Percentiles rank a stretch among this genome's conserved stretches.
phyloP scores from a whole-genome alignment of 23 tunicate species.

The Ascidia mentula region DNA sequence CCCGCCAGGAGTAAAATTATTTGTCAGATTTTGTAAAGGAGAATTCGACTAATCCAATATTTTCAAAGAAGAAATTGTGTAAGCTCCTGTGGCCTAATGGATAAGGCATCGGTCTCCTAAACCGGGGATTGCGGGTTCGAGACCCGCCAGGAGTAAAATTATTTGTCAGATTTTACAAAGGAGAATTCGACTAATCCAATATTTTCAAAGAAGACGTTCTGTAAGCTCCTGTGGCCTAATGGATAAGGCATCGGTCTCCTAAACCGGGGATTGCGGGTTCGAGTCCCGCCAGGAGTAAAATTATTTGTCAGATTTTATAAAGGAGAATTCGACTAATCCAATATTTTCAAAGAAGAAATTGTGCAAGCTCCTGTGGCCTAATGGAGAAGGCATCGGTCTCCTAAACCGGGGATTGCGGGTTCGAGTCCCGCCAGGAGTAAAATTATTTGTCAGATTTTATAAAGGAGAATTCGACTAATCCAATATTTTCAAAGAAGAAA shows the following conservation, averaged over 20 bases:
- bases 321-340: neutral
- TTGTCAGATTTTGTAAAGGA: no score
- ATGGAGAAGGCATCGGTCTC: neutral
- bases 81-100: neutral
- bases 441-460: no score
- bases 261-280: constrained; percentile 3
- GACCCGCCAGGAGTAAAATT: neutral
- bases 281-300: neutral
- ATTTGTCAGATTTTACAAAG: neutral
- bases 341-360: no score
- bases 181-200: neutral
- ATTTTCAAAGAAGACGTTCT: neutral
- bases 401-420: neutral
- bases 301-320: neutral
- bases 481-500: neutral
- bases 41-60: neutral
- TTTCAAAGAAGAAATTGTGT: neutral
- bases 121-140: constrained; percentile 4
- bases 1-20: neutral
- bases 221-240: neutral
- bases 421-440: constrained; percentile 1
- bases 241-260: constrained; percentile 3
- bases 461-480: neutral
- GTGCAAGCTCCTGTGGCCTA: neutral
- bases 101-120: constrained; percentile 1